Percentiles rank a stretch among this genome's conserved stretches.
Conservation (phyloP, 2,888 invertebrate genomes). For the Cheilosia pagana region DNA sequence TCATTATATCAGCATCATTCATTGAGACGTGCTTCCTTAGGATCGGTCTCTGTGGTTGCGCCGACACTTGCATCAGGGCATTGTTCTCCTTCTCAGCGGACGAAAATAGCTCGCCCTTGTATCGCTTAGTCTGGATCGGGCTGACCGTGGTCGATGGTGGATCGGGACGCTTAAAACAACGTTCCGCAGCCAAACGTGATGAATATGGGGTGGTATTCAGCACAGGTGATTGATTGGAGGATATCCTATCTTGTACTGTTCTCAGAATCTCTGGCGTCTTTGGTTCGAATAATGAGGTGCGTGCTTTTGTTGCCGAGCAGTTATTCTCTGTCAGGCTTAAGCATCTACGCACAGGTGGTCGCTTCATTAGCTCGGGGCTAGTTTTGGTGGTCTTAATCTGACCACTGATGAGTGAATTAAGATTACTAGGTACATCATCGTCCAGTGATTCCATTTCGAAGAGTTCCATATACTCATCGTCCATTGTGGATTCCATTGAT, state of each 20-base stretch:
- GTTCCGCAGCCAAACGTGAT: slow-evolving; percentile 73
- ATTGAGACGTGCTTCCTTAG: slow-evolving; percentile 89
- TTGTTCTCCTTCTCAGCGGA: slow-evolving; percentile 81
- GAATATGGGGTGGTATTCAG: slow-evolving; percentile 76
- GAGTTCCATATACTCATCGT: slow-evolving; percentile 86
- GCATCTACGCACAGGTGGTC: slow-evolving; percentile 84
- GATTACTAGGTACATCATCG: slow-evolving; percentile 85
- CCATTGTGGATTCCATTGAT: slow-evolving; percentile 86
- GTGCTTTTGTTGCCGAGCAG: slow-evolving; percentile 79
- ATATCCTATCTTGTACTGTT: slow-evolving; percentile 78
- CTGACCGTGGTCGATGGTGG: slow-evolving; percentile 85
- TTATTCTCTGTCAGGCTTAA: slow-evolving; percentile 84
- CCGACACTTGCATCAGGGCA: slow-evolving; percentile 43
- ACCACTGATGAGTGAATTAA: slow-evolving; percentile 86
- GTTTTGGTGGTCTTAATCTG: slow-evolving; percentile 83
- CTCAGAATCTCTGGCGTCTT: slow-evolving; percentile 81
- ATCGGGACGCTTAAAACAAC: slow-evolving; percentile 88
- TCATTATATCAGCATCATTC: slow-evolving; percentile 89
- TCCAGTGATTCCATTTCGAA: slow-evolving; percentile 85
- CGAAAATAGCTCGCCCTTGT: slow-evolving; percentile 81
- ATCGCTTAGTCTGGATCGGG: slow-evolving; percentile 82
- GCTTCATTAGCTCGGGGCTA: slow-evolving; percentile 82
- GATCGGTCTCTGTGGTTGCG: slow-evolving; percentile 83
- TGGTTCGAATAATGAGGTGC: slow-evolving; percentile 81
- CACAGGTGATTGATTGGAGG: slow-evolving; percentile 68